These are phyloP conservation scores for Lagocephalus sceleratus DNA, from an alignment of 2,797 vertebrate genomes.

Conservation along the genomic window DNA sequence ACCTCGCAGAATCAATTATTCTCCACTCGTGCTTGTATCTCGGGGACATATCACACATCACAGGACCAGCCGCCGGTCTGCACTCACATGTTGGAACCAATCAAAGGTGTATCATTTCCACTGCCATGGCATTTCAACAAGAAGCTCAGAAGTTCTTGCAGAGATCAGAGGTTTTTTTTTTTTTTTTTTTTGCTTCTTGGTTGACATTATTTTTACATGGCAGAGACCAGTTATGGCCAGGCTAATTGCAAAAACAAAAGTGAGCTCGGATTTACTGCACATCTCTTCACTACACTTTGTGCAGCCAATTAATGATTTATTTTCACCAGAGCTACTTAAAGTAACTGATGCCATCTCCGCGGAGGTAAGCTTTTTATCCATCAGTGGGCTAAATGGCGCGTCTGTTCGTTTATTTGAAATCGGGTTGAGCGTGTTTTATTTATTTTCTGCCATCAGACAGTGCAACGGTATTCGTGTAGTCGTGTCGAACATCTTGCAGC, in stretches of 20 bases:
- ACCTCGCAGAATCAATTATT: conserved; percentile 38
- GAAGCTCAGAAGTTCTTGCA: not conserved
- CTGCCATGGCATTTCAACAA: conserved; percentile 16
- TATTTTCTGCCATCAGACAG: too few species aligned
- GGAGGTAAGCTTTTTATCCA: conserved; percentile 4
- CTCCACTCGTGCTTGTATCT: conserved; percentile 21
- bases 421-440: too few species aligned
- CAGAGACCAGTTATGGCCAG: too few species aligned
- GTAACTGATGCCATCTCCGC: too few species aligned
- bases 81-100: conserved; percentile 55
- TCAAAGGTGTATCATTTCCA: conserved; percentile 66
- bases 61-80: conserved; percentile 55
- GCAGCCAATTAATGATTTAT: too few species aligned
- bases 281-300: too few species aligned
- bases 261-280: too few species aligned
- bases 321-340: too few species aligned
- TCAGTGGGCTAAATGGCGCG: conserved; percentile 11
- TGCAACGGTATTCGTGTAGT: too few species aligned
- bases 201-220: not conserved
- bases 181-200: not conserved
- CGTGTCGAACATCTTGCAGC: too few species aligned
- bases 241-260: too few species aligned
- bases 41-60: conserved; percentile 27
- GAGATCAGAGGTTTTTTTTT: not conserved
- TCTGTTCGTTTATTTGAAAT: conserved; percentile 12